Evolutionary conservation across 92 coral and sea anemone genomes (phyloP), one percentile per base, ranked within the genome.

Genomic region (Isaurus tuberculatus): DNA sequence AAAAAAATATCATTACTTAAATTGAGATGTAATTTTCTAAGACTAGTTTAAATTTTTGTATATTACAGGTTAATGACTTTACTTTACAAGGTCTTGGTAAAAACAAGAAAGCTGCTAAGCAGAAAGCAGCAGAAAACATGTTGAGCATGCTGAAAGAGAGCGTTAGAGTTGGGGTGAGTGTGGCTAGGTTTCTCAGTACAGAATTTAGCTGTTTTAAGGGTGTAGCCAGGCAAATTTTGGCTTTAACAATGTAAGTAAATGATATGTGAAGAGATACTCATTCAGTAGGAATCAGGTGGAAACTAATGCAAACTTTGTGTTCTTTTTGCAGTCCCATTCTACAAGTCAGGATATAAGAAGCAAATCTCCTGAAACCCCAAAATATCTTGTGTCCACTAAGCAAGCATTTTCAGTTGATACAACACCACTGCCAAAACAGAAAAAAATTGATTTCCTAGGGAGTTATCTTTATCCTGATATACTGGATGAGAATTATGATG

Each of bases 111-210:
- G 2, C 65, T 26, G 94, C 97, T 49, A 92, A 92, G 65, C 84
- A 61, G 49, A 25, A 88, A 44, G 86, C 97, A 2, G 97, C 97
- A 32, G 91, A 92, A 69, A 84, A 90, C 51, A 88, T 90, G 90
- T 72, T 85, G 65, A 67, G 83, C 63, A 36, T 77, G 79, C 75
- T 89, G 48, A 60, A 27, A 8, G 87, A 66, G 34, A 32, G 16
- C 8, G 10, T 65, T 30, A 66, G 6, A 22, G 85, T 63, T 16
- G 43, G 65, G 49, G 23, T 19, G 63, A n/a, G 22, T 55, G n/a
- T 5, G 15, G n/a, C 55, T 48, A 16, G 15, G 17, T 16, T 8
- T 10, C 17, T 48, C 17, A 1, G n/a, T n/a, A 37, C 43, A 37
- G 43, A n/a, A 37, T 37, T 9, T 0, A 40, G 44, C 44, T 40